These are phyloP conservation scores for Dinothrombium tinctorium DNA, from an alignment of 1,140 invertebrate species.

Conservation along the genomic window DNA sequence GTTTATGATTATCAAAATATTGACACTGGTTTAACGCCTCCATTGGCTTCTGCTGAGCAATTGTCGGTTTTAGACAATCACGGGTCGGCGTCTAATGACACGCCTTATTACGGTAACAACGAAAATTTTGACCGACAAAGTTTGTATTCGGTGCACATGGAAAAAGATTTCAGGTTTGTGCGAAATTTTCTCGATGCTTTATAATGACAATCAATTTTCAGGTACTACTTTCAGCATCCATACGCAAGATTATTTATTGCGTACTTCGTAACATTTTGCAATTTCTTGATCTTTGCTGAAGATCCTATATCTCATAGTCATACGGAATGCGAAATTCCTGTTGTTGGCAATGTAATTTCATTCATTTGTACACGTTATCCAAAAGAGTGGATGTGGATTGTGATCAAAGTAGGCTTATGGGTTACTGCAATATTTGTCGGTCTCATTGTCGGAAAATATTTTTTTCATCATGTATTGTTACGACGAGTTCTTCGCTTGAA, in stretches of 20 bases:
- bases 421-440: slow-evolving; percentile 25
- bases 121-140: no score
- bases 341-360: slow-evolving; percentile 30
- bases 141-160: no score
- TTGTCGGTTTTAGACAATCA: no score
- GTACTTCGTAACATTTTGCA: slow-evolving; percentile 30
- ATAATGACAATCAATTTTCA: slow-evolving; percentile 14
- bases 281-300: slow-evolving; percentile 32
- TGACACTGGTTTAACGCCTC: no score
- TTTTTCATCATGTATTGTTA: slow-evolving; percentile 22
- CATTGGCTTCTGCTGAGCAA: no score
- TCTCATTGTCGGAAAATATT: slow-evolving; percentile 26
- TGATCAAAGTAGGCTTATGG: slow-evolving; percentile 29
- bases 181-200: no score
- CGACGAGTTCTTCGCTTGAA: slow-evolving; percentile 25
- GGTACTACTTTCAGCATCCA: slow-evolving; percentile 32
- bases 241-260: slow-evolving; percentile 27
- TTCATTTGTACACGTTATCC: slow-evolving; percentile 29
- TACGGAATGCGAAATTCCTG: slow-evolving; percentile 27
- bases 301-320: slow-evolving; percentile 32
- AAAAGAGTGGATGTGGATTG: slow-evolving; percentile 24
- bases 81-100: no score
- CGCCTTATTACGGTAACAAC: no score
- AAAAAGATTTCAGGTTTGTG: no score
- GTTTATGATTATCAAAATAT: no score